Evolutionary conservation across 2,113 vertebrate species (phyloP), one percentile per base, ranked within the genome.

Genomic region (Leptodactylus fuscus): DNA sequence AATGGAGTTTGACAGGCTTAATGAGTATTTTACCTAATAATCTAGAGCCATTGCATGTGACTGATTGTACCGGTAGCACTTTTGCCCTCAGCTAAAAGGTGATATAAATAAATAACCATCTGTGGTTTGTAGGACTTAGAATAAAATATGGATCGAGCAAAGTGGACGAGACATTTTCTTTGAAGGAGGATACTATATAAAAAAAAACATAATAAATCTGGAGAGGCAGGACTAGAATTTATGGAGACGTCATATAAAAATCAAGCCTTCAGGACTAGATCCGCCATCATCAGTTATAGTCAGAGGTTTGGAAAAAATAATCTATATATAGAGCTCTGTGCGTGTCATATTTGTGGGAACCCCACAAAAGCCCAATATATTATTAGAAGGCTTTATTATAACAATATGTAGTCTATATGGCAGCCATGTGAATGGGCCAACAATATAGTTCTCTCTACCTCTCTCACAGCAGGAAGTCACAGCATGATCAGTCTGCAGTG

Each of bases 21-120:
- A 82, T 71, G 32, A 71, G 81, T 10, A 51, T 36, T 70, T 70
- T 71, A 69, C 81, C 65, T 38, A 38, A 82, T 69, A 36, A 82
- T 71, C 32, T 49, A 69, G 71, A 82, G 46, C 10, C 44, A n/a
- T 32, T 53, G 65, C 67, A 53, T 34, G 29, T 4, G 44, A 48
- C 62, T 36, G 46, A 34, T 34, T 15, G 29, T 22, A n/a, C 22
- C 18, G 32, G 48, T 38, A 29, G 18, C 48, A 1, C 20, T 38
- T 71, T 70, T 27, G 16, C 20, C n/a, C 29, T 67, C 27, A 24
- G 44, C 16, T 36, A 51, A 36, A 38, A 51, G 44, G 62, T 32
- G 10, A 70, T 24, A 69, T 5, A 81, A 62, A 49, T 76, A 29
- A n/a, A 36, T n/a, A 20, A 22, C 29, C 22, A 2, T 34, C 11